phyloP scores from a whole-genome alignment of 2,888 invertebrate genomes.

The Parnassius smintheus region DNA sequence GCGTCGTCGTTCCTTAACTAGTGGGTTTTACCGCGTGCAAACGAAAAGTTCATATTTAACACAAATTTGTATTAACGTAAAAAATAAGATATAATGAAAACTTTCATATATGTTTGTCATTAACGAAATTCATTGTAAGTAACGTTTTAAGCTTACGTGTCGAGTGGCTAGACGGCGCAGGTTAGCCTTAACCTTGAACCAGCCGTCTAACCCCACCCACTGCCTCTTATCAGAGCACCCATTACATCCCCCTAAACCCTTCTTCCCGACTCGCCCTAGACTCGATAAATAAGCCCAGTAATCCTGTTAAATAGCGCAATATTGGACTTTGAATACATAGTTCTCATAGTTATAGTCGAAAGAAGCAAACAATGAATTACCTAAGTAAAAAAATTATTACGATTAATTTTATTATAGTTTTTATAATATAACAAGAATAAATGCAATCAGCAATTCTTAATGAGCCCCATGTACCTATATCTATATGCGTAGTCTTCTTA shows the following conservation, averaged over 20 bases:
- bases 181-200: conserved; percentile 77
- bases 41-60: too few species aligned
- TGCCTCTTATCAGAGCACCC: conserved; percentile 40
- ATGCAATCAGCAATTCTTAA: too few species aligned
- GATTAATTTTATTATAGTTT: too few species aligned
- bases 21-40: too few species aligned
- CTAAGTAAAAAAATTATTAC: too few species aligned
- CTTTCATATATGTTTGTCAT: neutral
- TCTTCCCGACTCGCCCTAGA: conserved; percentile 33
- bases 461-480: too few species aligned
- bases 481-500: too few species aligned
- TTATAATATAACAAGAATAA: too few species aligned
- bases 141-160: conserved; percentile 18
- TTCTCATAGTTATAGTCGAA: neutral
- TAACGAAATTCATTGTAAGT: conserved; percentile 9
- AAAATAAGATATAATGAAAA: neutral
- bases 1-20: too few species aligned
- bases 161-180: conserved; percentile 33
- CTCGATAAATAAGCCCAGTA: conserved; percentile 56
- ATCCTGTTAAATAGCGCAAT: conserved; percentile 47
- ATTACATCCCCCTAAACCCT: conserved; percentile 40
- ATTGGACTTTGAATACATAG: conserved; percentile 7
- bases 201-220: conserved; percentile 64
- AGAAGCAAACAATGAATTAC: neutral
- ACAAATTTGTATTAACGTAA: too few species aligned